Evolutionary conservation across 2,797 vertebrate genomes (phyloP), one percentile per base, ranked within the genome.

Genomic region (Chaetodon trifasciatus): DNA sequence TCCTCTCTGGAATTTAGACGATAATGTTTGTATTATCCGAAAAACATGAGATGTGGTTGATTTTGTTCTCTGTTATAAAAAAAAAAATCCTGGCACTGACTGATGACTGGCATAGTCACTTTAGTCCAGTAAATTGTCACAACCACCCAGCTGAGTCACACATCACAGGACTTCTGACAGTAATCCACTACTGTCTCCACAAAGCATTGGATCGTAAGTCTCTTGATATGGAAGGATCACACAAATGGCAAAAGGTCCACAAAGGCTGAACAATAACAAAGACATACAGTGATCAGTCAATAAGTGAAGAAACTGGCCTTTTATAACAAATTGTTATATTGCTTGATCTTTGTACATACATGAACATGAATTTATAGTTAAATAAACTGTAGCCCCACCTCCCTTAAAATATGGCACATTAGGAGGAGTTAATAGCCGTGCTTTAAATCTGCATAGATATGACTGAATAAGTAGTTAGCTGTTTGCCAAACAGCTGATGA

Each of bases 71-170:
- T 28, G 24, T 49, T 49, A 44, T 37, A 66, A 73, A 23, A 42
- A 53, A 73, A 23, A 42, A 53, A 53, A 24, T 64, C 35, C 64
- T 50, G 60, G 21, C 21, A 23, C 23, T 73, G 64, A 53, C 32
- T 8, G 21, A 28, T 0, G 0, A 71, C 1, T 63, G 69, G n/a
- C 17, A 46, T 23, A 24, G 10, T 67, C 16, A 7, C 46, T 63
- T 37, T 44, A 74, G 24, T 61, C 24, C 13, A 50, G 15, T 40
- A 58, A 53, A 64, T 21, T 69, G 67, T 71, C 40, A 50, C 24
- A 46, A 47, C 53, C 55, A 75, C 57, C 9, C 19, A 74, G 42
- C 39, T 63, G 63, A 75, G 66, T 66, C 62, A 73, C 58, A 61
- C 55, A 58, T 61, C 40, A 46, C 23, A 55, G 50, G n/a, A 46